Conservation (phyloP, 1,140 invertebrate genomes). For the Phortica variegata region DNA sequence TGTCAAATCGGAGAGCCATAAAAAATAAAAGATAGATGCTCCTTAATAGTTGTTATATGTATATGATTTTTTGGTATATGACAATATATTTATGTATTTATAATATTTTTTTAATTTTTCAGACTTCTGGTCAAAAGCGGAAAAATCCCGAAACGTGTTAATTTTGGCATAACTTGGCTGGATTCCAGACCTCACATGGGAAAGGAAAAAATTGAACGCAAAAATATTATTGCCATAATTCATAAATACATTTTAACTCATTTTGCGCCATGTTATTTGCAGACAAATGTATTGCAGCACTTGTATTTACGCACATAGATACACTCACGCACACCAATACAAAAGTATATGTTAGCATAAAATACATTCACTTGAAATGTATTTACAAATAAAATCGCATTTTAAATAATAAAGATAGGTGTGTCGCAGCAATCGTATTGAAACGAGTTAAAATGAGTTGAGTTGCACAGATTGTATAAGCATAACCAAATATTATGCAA, state of each 20-base stretch:
- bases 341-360: neutral
- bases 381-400: neutral
- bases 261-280: neutral
- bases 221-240: slow-evolving; percentile 2
- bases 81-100: too few relatives aligned
- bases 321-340: neutral
- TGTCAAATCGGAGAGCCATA: too few relatives aligned
- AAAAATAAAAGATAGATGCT: too few relatives aligned
- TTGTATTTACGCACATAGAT: neutral
- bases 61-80: too few relatives aligned
- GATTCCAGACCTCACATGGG: too few relatives aligned
- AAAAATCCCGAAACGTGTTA: too few relatives aligned
- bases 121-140: too few relatives aligned
- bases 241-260: neutral
- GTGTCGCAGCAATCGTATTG: neutral
- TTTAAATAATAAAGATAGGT: neutral
- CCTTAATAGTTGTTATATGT: too few relatives aligned
- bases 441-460: neutral
- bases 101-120: too few relatives aligned
- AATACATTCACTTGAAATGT: neutral
- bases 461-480: neutral
- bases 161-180: too few relatives aligned
- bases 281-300: neutral
- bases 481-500: slow-evolving; percentile 18
- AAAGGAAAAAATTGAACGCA: slow-evolving; percentile 26